These are phyloP conservation scores for Crotalus helleri DNA, from an alignment of 2,113 vertebrate species.

Conservation along the genomic window DNA sequence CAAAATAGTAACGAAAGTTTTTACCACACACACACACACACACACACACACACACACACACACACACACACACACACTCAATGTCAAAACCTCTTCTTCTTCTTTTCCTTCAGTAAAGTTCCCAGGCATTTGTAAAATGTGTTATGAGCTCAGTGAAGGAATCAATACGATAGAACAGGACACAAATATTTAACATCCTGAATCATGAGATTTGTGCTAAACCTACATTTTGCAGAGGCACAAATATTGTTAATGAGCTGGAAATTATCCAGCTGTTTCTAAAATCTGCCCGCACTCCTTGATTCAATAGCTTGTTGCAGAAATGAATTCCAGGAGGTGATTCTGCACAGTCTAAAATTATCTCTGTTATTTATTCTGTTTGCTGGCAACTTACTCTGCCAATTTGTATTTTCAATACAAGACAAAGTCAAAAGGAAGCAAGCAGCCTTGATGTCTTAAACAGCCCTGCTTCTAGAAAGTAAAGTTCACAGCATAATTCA, in stretches of 20 bases:
- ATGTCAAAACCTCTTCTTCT: neutral
- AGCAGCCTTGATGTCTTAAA: neutral
- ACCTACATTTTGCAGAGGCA: constrained; percentile 22
- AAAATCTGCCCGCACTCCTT: constrained; percentile 15
- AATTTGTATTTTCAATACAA: neutral
- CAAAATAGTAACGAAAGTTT: neutral
- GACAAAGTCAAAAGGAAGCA: neutral
- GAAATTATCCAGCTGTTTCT: constrained; percentile 36
- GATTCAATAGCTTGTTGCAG: constrained; percentile 13
- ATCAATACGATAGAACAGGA: constrained; percentile 24
- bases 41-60: neutral
- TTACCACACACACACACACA: neutral
- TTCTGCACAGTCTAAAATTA: neutral
- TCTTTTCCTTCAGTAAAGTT: neutral
- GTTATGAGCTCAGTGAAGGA: constrained; percentile 10
- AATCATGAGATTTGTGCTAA: constrained; percentile 26
- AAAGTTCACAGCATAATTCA: neutral
- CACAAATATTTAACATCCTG: constrained; percentile 21
- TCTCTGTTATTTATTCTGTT: constrained; percentile 9
- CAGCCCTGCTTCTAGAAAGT: neutral
- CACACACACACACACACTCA: neutral
- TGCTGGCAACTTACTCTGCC: neutral
- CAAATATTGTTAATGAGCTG: constrained; percentile 36
- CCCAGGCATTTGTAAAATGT: constrained; percentile 17
- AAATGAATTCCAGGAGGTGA: constrained; percentile 23